Evolutionary conservation across 2,113 vertebrate genomes (phyloP), one percentile per base, ranked within the genome.

Genomic region (Callopanchax toddi): DNA sequence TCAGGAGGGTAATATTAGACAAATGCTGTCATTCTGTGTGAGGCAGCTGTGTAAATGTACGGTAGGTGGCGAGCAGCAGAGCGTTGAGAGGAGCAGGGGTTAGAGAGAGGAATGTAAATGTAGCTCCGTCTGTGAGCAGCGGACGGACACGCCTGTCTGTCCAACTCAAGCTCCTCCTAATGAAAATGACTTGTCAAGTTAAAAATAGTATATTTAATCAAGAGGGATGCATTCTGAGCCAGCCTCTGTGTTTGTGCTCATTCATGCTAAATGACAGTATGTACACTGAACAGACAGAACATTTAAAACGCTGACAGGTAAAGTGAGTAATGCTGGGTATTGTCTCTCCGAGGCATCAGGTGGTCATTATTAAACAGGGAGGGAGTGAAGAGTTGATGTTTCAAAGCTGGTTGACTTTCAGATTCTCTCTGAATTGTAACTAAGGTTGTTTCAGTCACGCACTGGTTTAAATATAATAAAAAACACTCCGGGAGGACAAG

Each of bases 61-160:
- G n/a, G n/a, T 40, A 26, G 18, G 25, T 15, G 7, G 15, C 36
- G 15, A 12, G 43, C 22, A 37, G 20, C 3, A 15, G 20, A n/a
- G 16, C 11, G 57, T 23, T 51, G 20, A n/a, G 54, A 16, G 18
- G 37, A 62, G 22, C 56, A 52, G 9, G 37, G 32, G 54, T 26
- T 54, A 67, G 43, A 71, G 49, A 49, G 48, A n/a, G 26, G 67
- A 69, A 67, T 70, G 34, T 60, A 69, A 60, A 74, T 54, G 39
- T 57, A 1, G 25, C 32, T 25, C 0, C 1, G 39, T 48, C 67
- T n/a, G 29, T 39, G 16, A 45, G 44, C 37, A 44, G 39, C 11
- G 42, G 57, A 48, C 11, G 42, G 57, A 48, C 56, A 10, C 1
- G 1, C 11, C 42, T 63, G 25, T 58, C 64, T 26, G 37, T 53